Conservation (phyloP, 2,113 vertebrate genomes). For the Axis porcinus region DNA sequence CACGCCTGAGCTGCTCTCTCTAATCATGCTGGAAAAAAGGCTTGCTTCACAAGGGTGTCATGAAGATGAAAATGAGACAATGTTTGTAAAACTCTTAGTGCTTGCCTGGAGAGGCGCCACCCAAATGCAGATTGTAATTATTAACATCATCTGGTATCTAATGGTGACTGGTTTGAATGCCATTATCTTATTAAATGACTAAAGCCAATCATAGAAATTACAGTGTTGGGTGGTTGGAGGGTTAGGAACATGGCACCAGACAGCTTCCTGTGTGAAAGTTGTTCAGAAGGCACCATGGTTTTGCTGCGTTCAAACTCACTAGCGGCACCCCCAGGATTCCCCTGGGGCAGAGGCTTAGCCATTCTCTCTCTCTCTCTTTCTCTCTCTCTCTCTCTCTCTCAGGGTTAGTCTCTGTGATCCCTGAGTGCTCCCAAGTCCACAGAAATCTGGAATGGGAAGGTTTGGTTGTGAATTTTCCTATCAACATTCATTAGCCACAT, state of each 20-base stretch:
- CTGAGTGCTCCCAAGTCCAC: background rate
- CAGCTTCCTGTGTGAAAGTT: background rate
- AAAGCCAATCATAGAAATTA: constrained; percentile 50
- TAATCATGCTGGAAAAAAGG: background rate
- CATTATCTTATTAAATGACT: constrained; percentile 65
- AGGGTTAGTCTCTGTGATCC: background rate
- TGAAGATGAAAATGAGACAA: constrained; percentile 57
- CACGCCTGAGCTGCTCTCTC: background rate
- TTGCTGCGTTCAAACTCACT: background rate
- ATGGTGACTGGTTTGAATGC: constrained; percentile 32
- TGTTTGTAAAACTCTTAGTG: constrained; percentile 5
- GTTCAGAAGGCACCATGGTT: background rate
- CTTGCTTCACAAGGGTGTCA: constrained; percentile 34
- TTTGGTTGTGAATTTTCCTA: background rate
- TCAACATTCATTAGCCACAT: background rate
- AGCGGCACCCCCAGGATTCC: background rate
- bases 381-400: background rate
- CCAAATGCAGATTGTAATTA: constrained; percentile 53
- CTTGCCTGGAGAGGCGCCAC: constrained; percentile 47
- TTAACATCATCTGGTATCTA: constrained; percentile 28
- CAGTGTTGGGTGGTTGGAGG: background rate
- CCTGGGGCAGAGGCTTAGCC: background rate
- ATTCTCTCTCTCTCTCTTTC: too few species aligned
- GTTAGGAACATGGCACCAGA: constrained; percentile 11
- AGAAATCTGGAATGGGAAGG: background rate